These are phyloP conservation scores for Rhea pennata DNA, from an alignment of 2,113 vertebrate genomes.

Conservation along the genomic window DNA sequence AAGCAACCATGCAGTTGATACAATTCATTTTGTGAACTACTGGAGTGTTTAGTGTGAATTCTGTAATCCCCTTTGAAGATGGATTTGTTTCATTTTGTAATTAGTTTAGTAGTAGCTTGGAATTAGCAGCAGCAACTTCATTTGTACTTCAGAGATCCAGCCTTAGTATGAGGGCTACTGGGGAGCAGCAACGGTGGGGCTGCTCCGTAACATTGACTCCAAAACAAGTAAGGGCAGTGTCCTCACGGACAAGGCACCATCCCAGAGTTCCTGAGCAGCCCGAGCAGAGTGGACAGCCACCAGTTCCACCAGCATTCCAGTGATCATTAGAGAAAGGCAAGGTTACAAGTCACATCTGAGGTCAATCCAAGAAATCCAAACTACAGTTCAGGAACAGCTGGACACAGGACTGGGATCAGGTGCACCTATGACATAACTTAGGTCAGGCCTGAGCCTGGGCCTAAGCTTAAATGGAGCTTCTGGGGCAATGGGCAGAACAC, in stretches of 20 bases:
- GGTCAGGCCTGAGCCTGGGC: neutral
- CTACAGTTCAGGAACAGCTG: neutral
- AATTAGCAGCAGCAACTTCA: neutral
- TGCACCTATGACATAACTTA: neutral
- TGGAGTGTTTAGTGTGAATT: neutral
- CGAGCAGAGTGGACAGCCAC: neutral
- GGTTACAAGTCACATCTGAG: neutral
- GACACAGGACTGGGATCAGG: neutral
- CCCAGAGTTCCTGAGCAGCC: neutral
- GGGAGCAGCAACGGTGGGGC: neutral
- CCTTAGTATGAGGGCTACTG: neutral
- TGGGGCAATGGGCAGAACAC: neutral
- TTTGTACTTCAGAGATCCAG: neutral
- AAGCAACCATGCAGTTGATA: neutral
- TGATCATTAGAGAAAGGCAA: neutral
- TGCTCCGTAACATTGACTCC: too few species aligned
- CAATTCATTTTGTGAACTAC: neutral
- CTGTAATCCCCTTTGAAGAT: constrained; percentile 1
- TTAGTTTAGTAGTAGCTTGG: neutral
- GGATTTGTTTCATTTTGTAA: constrained; percentile 22
- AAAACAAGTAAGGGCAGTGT: too few species aligned
- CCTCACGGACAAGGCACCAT: too few species aligned
- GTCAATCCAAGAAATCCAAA: neutral
- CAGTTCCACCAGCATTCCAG: neutral
- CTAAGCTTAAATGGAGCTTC: neutral